Conservation (phyloP, 2,888 invertebrate genomes). For the Galeruca laticollis region DNA sequence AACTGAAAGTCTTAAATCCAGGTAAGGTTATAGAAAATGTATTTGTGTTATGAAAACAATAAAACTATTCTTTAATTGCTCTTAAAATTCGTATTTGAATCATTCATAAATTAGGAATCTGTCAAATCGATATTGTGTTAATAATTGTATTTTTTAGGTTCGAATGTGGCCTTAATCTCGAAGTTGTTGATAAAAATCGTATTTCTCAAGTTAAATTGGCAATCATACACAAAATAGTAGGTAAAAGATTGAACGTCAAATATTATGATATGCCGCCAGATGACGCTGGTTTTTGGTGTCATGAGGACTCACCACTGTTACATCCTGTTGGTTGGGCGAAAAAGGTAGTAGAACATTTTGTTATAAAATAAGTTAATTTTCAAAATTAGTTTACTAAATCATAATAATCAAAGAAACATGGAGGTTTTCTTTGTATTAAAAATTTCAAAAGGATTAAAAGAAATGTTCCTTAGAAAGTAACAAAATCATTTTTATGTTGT, state of each 20-base stretch:
- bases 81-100: too few relatives aligned
- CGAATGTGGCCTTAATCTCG: constrained; percentile 85
- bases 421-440: too few relatives aligned
- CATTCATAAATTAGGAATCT: too few relatives aligned
- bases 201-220: constrained; percentile 92
- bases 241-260: constrained; percentile 90
- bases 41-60: too few relatives aligned
- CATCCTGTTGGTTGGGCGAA: constrained; percentile 98
- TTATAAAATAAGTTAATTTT: too few relatives aligned
- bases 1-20: constrained; percentile 84
- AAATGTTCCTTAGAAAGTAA: too few relatives aligned
- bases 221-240: constrained; percentile 89
- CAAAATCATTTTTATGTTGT: too few relatives aligned
- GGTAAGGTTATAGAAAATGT: constrained; percentile 38
- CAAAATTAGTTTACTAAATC: too few relatives aligned
- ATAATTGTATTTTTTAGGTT: constrained; percentile 68
- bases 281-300: constrained; percentile 96
- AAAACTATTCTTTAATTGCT: too few relatives aligned
- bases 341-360: constrained; percentile 54
- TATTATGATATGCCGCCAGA: constrained; percentile 87
- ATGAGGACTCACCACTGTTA: constrained; percentile 93
- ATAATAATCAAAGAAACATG: too few relatives aligned
- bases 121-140: too few relatives aligned
- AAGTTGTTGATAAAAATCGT: constrained; percentile 96
- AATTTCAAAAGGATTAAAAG: too few relatives aligned